These are phyloP conservation scores for Elmis aenea DNA, from an alignment of 2,888 invertebrate genomes.

Conservation along the genomic window DNA sequence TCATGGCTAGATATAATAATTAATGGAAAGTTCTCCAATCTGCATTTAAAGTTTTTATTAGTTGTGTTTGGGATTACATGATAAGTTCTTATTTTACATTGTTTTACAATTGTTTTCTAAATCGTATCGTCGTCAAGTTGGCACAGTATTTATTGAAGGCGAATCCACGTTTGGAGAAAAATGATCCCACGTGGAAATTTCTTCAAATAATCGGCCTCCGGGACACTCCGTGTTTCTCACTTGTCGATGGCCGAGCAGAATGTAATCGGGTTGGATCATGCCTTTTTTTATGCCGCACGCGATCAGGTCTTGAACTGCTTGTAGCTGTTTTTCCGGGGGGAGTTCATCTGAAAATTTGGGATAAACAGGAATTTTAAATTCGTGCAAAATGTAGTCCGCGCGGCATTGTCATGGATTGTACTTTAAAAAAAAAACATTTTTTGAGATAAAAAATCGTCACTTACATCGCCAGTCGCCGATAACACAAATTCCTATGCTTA, in stretches of 20 bases:
- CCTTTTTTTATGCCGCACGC: slow-evolving; percentile 57
- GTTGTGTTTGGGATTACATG: too few relatives aligned
- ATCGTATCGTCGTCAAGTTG: background rate
- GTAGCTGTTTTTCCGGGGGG: slow-evolving; percentile 57
- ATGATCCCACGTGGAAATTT: slow-evolving; percentile 61
- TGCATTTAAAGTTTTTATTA: too few relatives aligned
- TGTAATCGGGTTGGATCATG: slow-evolving; percentile 55
- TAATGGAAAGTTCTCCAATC: too few relatives aligned
- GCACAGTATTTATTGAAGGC: background rate
- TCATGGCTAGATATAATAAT: too few relatives aligned
- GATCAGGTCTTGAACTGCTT: slow-evolving; percentile 56
- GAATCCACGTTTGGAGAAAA: slow-evolving; percentile 24
- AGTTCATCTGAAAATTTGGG: slow-evolving; percentile 48
- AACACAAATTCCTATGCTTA: slow-evolving; percentile 65
- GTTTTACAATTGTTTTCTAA: too few relatives aligned
- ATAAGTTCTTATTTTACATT: too few relatives aligned
- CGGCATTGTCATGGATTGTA: too few relatives aligned
- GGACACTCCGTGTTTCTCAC: slow-evolving; percentile 64
- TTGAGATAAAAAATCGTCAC: slow-evolving; percentile 38
- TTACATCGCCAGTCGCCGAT: slow-evolving; percentile 70
- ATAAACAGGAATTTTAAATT: background rate
- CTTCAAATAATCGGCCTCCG: slow-evolving; percentile 55
- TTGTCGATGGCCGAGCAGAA: slow-evolving; percentile 61
- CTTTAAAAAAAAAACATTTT: too few relatives aligned
- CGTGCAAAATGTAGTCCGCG: too few relatives aligned